Evolutionary conservation across 1,140 invertebrate genomes (phyloP).

Genomic region (Drosophila pseudoobscura): DNA sequence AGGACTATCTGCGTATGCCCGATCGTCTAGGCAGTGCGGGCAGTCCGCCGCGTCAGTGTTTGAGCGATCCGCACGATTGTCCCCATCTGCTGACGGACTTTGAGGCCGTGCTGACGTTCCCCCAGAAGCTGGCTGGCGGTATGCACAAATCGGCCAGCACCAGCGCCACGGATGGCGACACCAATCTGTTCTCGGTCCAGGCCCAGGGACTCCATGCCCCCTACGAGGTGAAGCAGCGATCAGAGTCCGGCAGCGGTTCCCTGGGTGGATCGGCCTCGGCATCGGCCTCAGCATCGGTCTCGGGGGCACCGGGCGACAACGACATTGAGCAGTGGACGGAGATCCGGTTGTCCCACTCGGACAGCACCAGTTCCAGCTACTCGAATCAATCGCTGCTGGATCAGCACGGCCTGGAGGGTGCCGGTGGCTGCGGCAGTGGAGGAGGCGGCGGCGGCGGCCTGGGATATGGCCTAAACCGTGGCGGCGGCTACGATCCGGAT

Average conservation of each 20-base stretch:
- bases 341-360: conserved; percentile 79
- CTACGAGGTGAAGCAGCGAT: conserved; percentile 68
- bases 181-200: conserved; percentile 57
- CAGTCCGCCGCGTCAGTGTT: conserved; percentile 63
- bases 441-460: conserved; percentile 17
- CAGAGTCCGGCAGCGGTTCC: conserved; percentile 57
- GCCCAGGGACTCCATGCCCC: conserved; percentile 68
- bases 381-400: conserved; percentile 80
- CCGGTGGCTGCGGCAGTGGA: conserved; percentile 20
- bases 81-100: conserved; percentile 78
- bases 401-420: conserved; percentile 46
- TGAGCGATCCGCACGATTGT: conserved; percentile 81
- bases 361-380: conserved; percentile 82
- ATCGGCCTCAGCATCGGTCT: conserved; percentile 40
- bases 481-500: conserved; percentile 56
- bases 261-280: conserved; percentile 10
- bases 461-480: conserved; percentile 41
- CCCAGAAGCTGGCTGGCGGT: conserved; percentile 66
- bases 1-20: conserved; percentile 84
- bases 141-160: conserved; percentile 80
- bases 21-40: conserved; percentile 72
- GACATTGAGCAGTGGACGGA: conserved; percentile 83
- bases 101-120: conserved; percentile 71
- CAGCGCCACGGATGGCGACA: conserved; percentile 67
- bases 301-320: conserved; percentile 63